Evolutionary conservation across 2,888 invertebrate genomes (phyloP), one percentile per base, ranked within the genome.

Genomic region (Sicus ferrugineus): DNA sequence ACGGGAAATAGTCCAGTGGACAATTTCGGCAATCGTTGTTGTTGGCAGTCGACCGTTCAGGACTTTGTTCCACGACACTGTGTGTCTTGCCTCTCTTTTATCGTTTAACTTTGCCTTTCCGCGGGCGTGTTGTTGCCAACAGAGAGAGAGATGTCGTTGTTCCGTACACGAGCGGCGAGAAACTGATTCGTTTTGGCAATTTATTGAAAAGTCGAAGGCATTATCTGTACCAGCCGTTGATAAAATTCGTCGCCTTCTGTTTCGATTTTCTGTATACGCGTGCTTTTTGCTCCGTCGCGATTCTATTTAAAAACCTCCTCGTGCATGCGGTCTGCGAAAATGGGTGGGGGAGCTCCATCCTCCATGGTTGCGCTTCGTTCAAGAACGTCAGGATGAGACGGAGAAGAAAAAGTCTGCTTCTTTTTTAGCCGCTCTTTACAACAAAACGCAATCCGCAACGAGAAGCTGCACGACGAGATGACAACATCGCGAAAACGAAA

Each of bases 91-190:
- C 58, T 58, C 38, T 56, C 50, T 66, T 26, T 64, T 50, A 46
- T 21, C 21, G 16, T 59, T 16, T 38, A n/a, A n/a, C 16, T 3
- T 42, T 1, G 16, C 3, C 16, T 9, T n/a, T 1, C 9, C 42
- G 42, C 14, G 9, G 42, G 16, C 42, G 42, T 42, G n/a, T 28
- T 23, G 50, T 7, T 23, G 7, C 50, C 21, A 50, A n/a, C 50
- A 11, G 64, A 67, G 48, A 72, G 70, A 73, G 69, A 74, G 72
- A 67, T 72, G 75, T 73, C 77, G 78, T 73, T 78, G 74, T 74
- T 78, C 76, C 74, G 76, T 76, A 74, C 75, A 78, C 77, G 75
- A 77, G 75, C 78, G 77, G 74, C 78, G 77, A 78, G 77, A 76
- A 78, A 78, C 78, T 78, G 76, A 76, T 73, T 72, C 61, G 54